Evolutionary conservation across 2,797 vertebrate genomes (phyloP).

Genomic region (Tolypeutes matacus): DNA sequence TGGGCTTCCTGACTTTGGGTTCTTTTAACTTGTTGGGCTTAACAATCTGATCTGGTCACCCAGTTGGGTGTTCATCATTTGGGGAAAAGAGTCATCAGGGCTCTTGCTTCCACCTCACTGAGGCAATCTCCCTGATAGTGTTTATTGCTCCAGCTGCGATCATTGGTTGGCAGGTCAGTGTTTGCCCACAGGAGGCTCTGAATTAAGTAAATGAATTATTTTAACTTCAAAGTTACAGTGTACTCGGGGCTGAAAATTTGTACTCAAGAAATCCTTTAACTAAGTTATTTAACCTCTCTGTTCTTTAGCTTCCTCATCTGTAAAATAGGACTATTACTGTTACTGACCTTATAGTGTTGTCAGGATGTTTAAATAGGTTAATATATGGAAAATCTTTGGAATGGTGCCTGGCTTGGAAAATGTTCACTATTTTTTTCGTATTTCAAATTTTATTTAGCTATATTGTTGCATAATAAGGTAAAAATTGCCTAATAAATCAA

Average conservation of each 20-base stretch:
- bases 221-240: background rate
- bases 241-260: background rate
- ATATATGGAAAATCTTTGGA: background rate
- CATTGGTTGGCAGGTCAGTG: background rate
- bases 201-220: background rate
- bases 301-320: background rate
- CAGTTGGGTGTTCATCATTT: background rate
- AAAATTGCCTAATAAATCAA: background rate
- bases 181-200: conserved; percentile 13
- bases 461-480: background rate
- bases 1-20: background rate
- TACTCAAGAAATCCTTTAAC: background rate
- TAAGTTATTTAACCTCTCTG: too few relatives aligned
- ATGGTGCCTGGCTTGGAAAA: background rate
- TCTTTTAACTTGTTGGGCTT: background rate
- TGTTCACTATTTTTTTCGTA: background rate
- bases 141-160: background rate
- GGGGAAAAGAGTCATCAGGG: background rate
- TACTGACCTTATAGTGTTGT: background rate
- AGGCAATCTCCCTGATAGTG: background rate
- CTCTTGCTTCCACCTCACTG: background rate
- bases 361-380: background rate
- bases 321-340: background rate
- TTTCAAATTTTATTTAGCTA: conserved; percentile 19
- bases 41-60: background rate